Evolutionary conservation across 2,888 invertebrate genomes (phyloP).

Genomic region (Habrosyne pyritoides): DNA sequence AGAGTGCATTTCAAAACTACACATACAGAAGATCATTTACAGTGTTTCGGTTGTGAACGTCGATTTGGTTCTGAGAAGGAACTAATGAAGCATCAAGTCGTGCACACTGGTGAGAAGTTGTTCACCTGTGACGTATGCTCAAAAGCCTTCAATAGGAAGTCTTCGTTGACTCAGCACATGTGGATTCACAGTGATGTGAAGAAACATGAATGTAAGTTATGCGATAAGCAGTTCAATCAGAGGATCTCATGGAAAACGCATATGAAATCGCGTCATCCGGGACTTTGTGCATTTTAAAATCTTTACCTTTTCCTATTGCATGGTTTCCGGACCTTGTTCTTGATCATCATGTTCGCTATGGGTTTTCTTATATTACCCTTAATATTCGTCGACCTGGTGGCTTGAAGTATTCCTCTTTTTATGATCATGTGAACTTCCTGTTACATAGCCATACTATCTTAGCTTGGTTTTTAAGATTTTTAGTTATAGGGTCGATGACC

Average conservation of each 20-base stretch:
- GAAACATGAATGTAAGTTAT: slow-evolving; percentile 45
- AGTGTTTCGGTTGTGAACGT: slow-evolving; percentile 37
- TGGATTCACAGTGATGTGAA: slow-evolving; percentile 53
- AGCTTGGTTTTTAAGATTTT: too few relatives aligned
- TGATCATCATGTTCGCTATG: too few relatives aligned
- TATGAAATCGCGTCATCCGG: slow-evolving; percentile 63
- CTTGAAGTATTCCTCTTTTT: too few relatives aligned
- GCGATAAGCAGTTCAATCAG: slow-evolving; percentile 51
- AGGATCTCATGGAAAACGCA: slow-evolving; percentile 55
- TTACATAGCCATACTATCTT: too few relatives aligned
- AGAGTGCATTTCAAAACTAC: slow-evolving; percentile 41
- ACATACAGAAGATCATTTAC: slow-evolving; percentile 39
- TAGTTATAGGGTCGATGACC: too few relatives aligned
- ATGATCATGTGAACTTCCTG: too few relatives aligned
- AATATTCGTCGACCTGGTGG: too few relatives aligned
- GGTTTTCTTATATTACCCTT: too few relatives aligned
- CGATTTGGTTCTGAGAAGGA: slow-evolving; percentile 36
- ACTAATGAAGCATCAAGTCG: slow-evolving; percentile 34
- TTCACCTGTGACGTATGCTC: slow-evolving; percentile 45
- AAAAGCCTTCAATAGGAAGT: slow-evolving; percentile 48
- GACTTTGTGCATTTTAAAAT: slow-evolving; percentile 33
- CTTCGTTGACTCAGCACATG: slow-evolving; percentile 47
- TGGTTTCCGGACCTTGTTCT: too few relatives aligned
- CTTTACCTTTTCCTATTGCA: too few relatives aligned
- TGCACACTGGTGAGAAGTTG: slow-evolving; percentile 46